phyloP scores from a whole-genome alignment of 2,888 invertebrate species.

The Anarsia innoxiella region DNA sequence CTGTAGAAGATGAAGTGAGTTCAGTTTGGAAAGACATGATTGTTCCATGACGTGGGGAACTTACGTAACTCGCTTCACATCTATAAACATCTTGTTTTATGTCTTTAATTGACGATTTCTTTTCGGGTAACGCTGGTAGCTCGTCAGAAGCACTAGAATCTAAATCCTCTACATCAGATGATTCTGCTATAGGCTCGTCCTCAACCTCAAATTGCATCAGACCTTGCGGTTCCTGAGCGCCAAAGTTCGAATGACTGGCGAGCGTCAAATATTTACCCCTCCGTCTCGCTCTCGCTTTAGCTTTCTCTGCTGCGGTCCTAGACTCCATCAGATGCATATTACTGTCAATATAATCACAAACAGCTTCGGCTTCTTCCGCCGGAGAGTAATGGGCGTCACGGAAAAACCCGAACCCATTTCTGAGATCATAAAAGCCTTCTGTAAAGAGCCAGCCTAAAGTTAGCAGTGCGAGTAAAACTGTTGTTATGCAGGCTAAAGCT shows the following conservation, averaged over 20 bases:
- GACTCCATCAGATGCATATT: constrained; percentile 42
- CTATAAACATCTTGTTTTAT: constrained; percentile 33
- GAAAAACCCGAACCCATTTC: constrained; percentile 58
- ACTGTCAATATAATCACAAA: constrained; percentile 53
- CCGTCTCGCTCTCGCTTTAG: constrained; percentile 46
- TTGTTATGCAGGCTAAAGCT: constrained; percentile 45
- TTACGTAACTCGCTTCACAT: constrained; percentile 46
- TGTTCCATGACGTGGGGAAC: constrained; percentile 44
- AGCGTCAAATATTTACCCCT: constrained; percentile 35
- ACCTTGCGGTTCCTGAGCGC: constrained; percentile 48
- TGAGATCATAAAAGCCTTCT: constrained; percentile 55
- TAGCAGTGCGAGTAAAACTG: constrained; percentile 41
- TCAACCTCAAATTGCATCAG: constrained; percentile 32
- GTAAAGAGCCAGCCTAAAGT: constrained; percentile 49
- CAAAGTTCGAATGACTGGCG: constrained; percentile 36
- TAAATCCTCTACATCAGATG: constrained; percentile 19
- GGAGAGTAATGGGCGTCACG: constrained; percentile 53
- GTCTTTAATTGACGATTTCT: constrained; percentile 14
- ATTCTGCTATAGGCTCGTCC: constrained; percentile 11
- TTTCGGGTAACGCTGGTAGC: constrained; percentile 42
- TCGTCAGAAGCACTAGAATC: constrained; percentile 30
- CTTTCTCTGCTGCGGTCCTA: constrained; percentile 37
- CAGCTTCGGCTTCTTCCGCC: constrained; percentile 52
- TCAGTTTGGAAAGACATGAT: constrained; percentile 3
- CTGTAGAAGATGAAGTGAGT: constrained; percentile 36